Evolutionary conservation across 2,113 vertebrate species (phyloP), one percentile per base, ranked within the genome.

Genomic region (Anser cygnoides): DNA sequence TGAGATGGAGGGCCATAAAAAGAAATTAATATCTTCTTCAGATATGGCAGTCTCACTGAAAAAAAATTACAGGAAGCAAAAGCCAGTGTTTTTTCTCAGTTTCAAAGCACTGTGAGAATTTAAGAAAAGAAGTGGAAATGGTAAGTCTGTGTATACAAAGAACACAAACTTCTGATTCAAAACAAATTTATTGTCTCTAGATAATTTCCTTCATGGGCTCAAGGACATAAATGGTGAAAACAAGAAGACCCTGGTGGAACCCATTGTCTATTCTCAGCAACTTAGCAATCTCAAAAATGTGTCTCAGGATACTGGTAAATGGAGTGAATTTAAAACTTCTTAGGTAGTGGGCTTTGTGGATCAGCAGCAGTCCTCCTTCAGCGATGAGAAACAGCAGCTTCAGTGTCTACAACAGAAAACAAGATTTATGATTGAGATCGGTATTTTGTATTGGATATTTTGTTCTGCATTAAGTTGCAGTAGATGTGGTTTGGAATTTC

Each of bases 1-100:
- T 83, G 94, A 98, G 98, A 96, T 98, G 94, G 96, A 98, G 85
- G 49, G 84, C 17, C 97, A 98, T 96, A 98, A 98, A 97, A 97
- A 94, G 92, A 98, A 89, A 94, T 96, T 85, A 95, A 81, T 5
- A 41, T 35, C 33, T 98, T 98, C 87, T 97, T 99, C 77, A 52
- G 71, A 17, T 41, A 91, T 13, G 62, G 99, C 52, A 95, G 84
- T 29, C 90, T 73, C 20, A 96, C 92, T 46, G 96, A 99, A 79
- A 97, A 92, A 7, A 65, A 94, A 67, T 92, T 98, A 84, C 94
- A 97, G 23, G 97, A 98, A 89, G 96, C 97, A 22, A 91, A 96
- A 17, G 46, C 65, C 37, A 91, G 67, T 46, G 96, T 82, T 31
- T 96, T 98, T 93, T 79, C 54, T 62, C 62, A 97, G 16, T 93